These are phyloP conservation scores for Eriocheir sinensis DNA, from an alignment of 1,140 invertebrate species.

Conservation along the genomic window DNA sequence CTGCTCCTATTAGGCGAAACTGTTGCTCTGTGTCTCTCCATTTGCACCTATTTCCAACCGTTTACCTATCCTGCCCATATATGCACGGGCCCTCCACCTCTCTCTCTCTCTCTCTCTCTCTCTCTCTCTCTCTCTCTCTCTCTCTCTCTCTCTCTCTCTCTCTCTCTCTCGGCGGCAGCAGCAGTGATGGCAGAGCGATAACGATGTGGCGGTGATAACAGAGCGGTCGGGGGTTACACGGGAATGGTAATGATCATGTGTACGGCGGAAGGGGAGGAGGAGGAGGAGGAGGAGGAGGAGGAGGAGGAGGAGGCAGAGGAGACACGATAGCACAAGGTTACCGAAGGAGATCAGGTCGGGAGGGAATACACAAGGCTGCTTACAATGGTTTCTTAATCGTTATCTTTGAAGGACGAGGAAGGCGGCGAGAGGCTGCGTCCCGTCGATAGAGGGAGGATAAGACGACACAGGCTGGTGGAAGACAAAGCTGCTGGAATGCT, in stretches of 20 bases:
- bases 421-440: not conserved
- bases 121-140: not conserved
- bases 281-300: not conserved
- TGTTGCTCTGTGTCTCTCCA: too few species aligned
- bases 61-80: not conserved
- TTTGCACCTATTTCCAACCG: not conserved
- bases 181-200: not conserved
- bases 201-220: not conserved
- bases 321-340: not conserved
- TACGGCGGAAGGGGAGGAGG: not conserved
- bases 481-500: not conserved
- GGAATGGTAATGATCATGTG: not conserved
- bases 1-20: too few species aligned
- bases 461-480: not conserved
- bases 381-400: not conserved
- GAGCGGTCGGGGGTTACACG: not conserved
- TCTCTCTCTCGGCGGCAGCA: not conserved
- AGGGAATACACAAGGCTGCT: not conserved
- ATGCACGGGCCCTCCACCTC: not conserved
- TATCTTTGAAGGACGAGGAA: not conserved
- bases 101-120: not conserved
- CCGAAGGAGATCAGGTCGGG: not conserved
- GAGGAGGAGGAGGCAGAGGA: not conserved
- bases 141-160: constrained; percentile 24
- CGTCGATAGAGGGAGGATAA: not conserved